Conservation (phyloP, 2,888 invertebrate genomes). For the Euproctis similis region DNA sequence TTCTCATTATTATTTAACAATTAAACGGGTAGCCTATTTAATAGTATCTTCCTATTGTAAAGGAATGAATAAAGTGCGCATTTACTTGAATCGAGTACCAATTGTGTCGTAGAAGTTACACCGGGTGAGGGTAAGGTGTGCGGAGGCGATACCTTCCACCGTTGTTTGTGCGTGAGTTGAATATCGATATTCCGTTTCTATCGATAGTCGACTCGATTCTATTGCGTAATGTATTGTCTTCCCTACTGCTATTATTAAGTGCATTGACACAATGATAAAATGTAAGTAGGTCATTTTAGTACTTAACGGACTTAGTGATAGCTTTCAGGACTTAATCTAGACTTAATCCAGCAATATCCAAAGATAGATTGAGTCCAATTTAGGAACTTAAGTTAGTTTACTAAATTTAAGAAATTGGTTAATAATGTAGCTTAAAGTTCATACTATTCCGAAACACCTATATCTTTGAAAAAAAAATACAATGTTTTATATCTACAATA, state of each 20-base stretch:
- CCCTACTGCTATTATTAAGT: constrained; percentile 34
- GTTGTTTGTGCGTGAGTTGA: constrained; percentile 62
- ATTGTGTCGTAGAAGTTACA: constrained; percentile 60
- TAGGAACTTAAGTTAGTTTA: background rate
- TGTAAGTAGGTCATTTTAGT: constrained; percentile 26
- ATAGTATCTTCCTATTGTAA: too few species aligned
- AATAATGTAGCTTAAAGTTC: too few species aligned
- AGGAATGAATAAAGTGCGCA: constrained; percentile 16
- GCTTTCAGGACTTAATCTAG: too few species aligned
- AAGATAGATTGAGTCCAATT: too few species aligned
- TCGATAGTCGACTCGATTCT: constrained; percentile 14
- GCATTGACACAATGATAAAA: constrained; percentile 40
- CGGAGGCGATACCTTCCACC: constrained; percentile 37
- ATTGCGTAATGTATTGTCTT: constrained; percentile 60
- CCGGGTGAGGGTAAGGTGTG: constrained; percentile 7
- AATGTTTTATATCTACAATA: too few species aligned
- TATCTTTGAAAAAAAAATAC: constrained; percentile 10
- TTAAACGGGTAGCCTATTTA: too few species aligned
- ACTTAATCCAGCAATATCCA: too few species aligned
- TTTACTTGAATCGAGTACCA: constrained; percentile 50
- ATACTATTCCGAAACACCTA: too few species aligned
- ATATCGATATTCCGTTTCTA: constrained; percentile 54
- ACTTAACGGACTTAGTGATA: constrained; percentile 23
- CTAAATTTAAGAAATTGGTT: too few species aligned
- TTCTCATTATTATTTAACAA: too few species aligned